Evolutionary conservation across 2,113 vertebrate species (phyloP), one percentile per base, ranked within the genome.

Genomic region (Psittacula cyanocephala): DNA sequence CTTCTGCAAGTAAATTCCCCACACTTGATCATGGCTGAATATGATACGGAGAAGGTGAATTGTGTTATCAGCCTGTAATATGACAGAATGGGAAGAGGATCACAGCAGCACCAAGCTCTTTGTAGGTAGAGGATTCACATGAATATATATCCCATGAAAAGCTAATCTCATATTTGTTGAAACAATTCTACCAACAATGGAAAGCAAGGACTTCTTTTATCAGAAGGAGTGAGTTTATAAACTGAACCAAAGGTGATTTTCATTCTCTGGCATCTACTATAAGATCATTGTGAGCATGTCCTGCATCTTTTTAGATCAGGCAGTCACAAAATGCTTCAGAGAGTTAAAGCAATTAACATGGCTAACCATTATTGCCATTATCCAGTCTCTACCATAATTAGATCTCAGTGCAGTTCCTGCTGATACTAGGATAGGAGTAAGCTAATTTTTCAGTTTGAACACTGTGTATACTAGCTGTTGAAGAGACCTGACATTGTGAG

Each of bases 51-150:
- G 60, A 69, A 90, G 28, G 15, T 6, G 23, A 89, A 23, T 8
- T 8, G 25, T 14, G 37, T 8, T 57, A n/a, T 20, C 59, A 69
- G 4, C n/a, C 27, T 0, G 0, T 53, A 79, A 14, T 1, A 3
- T 0, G 1, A 69, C 0, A 1, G n/a, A 15, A 37, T 14, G 25
- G 23, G 62, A 92, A 57, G 9, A n/a, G 19, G 15, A 84, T 68
- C 35, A 52, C 20, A 57, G 37, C 59, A 57, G 59, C 63, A 59
- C 29, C 2, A 16, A 75, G 33, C n/a, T 67, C 60, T 86, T 78
- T 35, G 53, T 47, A 70, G 13, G 39, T 8, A 19, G 15, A 86
- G 23, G 33, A 41, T 63, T 83, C 23, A 46, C 9, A 0, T 17
- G 46, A 91, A 71, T 49, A 43, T 11, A 37, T 0, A 23, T 46